phyloP scores from a whole-genome alignment of 1,140 invertebrate genomes.

The Bursaphelenchus mucronatus region DNA sequence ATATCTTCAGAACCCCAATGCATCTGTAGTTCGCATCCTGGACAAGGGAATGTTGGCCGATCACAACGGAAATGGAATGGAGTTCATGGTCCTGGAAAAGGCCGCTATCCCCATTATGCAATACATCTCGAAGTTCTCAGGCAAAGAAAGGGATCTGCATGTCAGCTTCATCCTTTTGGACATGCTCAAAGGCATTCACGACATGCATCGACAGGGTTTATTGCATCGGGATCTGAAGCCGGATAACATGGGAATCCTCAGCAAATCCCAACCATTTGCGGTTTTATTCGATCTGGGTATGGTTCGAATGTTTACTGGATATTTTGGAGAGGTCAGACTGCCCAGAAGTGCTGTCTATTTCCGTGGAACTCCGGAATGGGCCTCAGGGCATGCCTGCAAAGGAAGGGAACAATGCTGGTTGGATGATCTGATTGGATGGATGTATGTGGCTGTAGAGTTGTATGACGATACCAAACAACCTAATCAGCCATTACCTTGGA shows the following conservation, averaged over 20 bases:
- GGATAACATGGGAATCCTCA: constrained; percentile 45
- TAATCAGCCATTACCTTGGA: constrained; percentile 33
- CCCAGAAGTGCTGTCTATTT: constrained; percentile 38
- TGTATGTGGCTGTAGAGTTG: constrained; percentile 28
- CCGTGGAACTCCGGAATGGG: constrained; percentile 47
- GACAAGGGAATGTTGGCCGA: constrained; percentile 46
- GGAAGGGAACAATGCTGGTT: constrained; percentile 41
- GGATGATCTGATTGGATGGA: constrained; percentile 38
- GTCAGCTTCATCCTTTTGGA: constrained; percentile 38
- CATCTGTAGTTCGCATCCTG: constrained; percentile 38
- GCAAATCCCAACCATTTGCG: constrained; percentile 27
- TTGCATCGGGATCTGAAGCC: constrained; percentile 47
- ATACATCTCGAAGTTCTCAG: constrained; percentile 15
- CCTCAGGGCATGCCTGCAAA: constrained; percentile 39
- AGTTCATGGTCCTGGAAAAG: constrained; percentile 48
- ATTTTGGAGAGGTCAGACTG: constrained; percentile 30
- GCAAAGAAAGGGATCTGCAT: neutral
- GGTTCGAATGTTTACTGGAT: constrained; percentile 9
- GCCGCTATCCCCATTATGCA: constrained; percentile 32
- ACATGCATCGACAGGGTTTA: constrained; percentile 38
- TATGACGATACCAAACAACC: constrained; percentile 26
- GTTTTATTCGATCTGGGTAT: constrained; percentile 44
- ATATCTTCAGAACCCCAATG: constrained; percentile 29
- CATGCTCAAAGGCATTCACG: constrained; percentile 44
- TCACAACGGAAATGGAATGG: constrained; percentile 38